A percentile compares a stretch with the other conserved stretches of the same genome.
phyloP scores from a whole-genome alignment of 2,113 vertebrate species.

The Melanostigma gelatinosum region DNA sequence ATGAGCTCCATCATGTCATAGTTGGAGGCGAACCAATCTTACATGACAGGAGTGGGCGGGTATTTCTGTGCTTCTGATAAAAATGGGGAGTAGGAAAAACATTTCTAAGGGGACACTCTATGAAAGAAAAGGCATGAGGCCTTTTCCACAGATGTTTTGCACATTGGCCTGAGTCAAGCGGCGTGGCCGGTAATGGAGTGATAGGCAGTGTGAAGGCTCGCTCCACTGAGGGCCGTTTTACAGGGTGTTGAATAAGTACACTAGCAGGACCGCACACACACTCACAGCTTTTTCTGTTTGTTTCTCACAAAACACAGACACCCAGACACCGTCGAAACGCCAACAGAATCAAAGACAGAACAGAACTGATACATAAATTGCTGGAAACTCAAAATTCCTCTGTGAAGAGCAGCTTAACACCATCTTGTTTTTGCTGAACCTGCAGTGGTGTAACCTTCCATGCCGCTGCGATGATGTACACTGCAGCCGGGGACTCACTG shows the following conservation, averaged over 20 bases:
- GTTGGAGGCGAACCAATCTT: constrained; percentile 85
- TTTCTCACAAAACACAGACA: constrained; percentile 51
- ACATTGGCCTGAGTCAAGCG: constrained; percentile 78
- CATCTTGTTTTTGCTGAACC: neutral
- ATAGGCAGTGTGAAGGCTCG: constrained; percentile 74
- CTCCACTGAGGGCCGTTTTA: constrained; percentile 75
- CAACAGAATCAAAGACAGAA: constrained; percentile 4
- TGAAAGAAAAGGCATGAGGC: constrained; percentile 81
- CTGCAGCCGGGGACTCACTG: neutral
- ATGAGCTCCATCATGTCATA: constrained; percentile 88
- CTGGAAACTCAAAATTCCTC: neutral
- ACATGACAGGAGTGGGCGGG: constrained; percentile 88
- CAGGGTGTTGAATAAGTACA: constrained; percentile 76
- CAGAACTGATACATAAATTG: constrained; percentile 5
- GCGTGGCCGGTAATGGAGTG: constrained; percentile 79
- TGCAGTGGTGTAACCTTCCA: neutral
- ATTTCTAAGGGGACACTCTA: constrained; percentile 84
- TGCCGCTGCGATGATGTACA: neutral
- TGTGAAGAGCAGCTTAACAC: neutral
- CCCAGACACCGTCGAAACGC: constrained; percentile 5
- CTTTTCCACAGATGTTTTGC: constrained; percentile 86
- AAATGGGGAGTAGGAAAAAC: constrained; percentile 83
- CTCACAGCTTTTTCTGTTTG: constrained; percentile 41
- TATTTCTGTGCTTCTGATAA: constrained; percentile 86
- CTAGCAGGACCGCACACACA: constrained; percentile 73